Conservation (phyloP, 2,113 vertebrate genomes). For the Aspiorhynchus laticeps region DNA sequence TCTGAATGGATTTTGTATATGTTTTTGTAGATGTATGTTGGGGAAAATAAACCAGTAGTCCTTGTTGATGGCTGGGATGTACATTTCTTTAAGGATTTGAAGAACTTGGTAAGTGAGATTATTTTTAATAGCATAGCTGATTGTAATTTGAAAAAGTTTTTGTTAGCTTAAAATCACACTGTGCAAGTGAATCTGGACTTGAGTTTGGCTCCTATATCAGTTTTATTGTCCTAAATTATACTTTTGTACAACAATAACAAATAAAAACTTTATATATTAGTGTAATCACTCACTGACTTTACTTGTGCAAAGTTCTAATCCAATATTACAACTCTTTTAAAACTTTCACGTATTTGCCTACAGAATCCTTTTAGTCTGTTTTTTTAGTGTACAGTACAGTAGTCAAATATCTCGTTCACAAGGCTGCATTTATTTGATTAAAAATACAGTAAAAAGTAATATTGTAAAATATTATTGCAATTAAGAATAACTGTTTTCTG, state of each 20-base stretch:
- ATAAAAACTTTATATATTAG: background rate
- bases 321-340: too few species aligned
- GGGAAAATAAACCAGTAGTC: conserved; percentile 82
- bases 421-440: too few species aligned
- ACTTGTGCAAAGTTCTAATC: too few species aligned
- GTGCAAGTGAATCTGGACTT: background rate
- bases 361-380: too few species aligned
- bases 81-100: conserved; percentile 88
- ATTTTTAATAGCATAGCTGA: background rate
- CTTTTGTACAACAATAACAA: background rate
- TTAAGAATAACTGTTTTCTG: too few species aligned
- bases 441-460: too few species aligned
- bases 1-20: background rate
- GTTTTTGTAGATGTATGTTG: conserved; percentile 72
- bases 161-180: background rate
- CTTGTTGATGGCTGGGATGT: conserved; percentile 41
- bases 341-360: background rate
- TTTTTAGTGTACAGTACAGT: too few species aligned
- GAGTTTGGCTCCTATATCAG: background rate
- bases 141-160: background rate
- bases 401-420: too few species aligned
- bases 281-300: background rate
- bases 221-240: background rate
- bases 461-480: too few species aligned
- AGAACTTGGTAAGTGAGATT: conserved; percentile 79